Evolutionary conservation across 2,888 invertebrate genomes (phyloP).

Genomic region (Zootermopsis nevadensis): DNA sequence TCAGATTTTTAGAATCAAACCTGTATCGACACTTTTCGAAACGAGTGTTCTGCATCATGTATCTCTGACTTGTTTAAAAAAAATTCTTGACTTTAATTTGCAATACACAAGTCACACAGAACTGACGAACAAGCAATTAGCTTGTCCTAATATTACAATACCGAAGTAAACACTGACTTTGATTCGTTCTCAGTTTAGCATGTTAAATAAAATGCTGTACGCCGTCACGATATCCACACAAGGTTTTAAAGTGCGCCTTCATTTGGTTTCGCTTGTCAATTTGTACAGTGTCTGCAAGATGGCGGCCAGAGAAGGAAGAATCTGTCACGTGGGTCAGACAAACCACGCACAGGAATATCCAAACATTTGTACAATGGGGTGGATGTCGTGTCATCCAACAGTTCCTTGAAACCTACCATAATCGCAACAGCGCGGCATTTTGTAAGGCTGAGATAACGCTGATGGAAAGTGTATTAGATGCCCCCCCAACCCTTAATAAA

Average conservation of each 20-base stretch:
- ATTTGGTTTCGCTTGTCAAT: neutral
- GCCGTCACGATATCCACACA: neutral
- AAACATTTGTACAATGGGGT: slow-evolving; percentile 28
- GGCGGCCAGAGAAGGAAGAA: slow-evolving; percentile 7
- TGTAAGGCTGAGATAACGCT: neutral
- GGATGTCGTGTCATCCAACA: neutral
- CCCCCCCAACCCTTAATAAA: slow-evolving; percentile 28
- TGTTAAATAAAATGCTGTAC: neutral
- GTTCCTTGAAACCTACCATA: neutral
- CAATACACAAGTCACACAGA: too few species aligned
- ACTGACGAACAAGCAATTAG: too few species aligned
- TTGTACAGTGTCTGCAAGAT: neutral
- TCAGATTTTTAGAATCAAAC: too few species aligned
- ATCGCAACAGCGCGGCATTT: neutral
- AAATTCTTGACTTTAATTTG: too few species aligned
- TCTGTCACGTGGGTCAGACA: neutral
- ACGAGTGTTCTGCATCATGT: too few species aligned
- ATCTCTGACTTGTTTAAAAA: too few species aligned
- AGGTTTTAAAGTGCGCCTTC: neutral
- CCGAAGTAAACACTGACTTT: neutral
- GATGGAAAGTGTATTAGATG: slow-evolving; percentile 5
- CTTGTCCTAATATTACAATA: neutral
- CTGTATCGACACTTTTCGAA: too few species aligned
- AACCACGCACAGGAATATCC: slow-evolving; percentile 9
- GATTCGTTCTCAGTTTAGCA: neutral